These are phyloP conservation scores for Takifugu flavidus DNA, from an alignment of 2,113 vertebrate species.

Conservation along the genomic window DNA sequence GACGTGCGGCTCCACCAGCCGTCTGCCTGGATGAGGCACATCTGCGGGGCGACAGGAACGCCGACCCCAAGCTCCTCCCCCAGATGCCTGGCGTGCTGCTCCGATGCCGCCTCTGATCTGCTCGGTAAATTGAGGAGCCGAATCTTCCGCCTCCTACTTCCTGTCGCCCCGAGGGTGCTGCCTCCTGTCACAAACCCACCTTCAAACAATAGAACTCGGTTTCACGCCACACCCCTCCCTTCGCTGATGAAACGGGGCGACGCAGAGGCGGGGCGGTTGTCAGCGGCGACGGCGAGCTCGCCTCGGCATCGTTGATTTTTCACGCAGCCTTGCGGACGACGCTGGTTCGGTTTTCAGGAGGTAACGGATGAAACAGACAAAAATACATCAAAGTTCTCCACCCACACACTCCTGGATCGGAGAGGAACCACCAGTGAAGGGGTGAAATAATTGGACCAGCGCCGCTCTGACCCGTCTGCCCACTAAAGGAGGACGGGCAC, in stretches of 20 bases:
- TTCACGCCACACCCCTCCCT: constrained; percentile 19
- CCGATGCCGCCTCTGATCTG: constrained; percentile 18
- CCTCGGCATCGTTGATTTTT: constrained; percentile 57
- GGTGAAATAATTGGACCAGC: too few species aligned
- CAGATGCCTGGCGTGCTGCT: constrained; percentile 16
- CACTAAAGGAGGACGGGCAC: too few species aligned
- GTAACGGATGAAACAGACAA: constrained; percentile 32
- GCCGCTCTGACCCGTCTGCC: too few species aligned
- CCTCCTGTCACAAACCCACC: background rate
- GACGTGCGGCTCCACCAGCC: constrained; percentile 13
- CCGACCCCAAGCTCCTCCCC: too few species aligned
- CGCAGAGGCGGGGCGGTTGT: constrained; percentile 54
- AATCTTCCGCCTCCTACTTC: background rate
- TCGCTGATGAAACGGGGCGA: constrained; percentile 17
- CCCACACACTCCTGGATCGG: constrained; percentile 27
- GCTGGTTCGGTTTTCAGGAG: too few species aligned
- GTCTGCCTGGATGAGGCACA: background rate
- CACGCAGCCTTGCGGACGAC: constrained; percentile 22
- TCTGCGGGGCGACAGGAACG: too few species aligned
- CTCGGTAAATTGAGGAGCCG: background rate
- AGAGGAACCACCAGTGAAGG: too few species aligned
- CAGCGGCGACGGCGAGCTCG: constrained; percentile 38
- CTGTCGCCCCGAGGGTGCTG: background rate
- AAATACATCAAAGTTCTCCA: constrained; percentile 28
- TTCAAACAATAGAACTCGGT: background rate